Evolutionary conservation across 2,888 invertebrate species (phyloP).

Genomic region (Apoda limacodes): DNA sequence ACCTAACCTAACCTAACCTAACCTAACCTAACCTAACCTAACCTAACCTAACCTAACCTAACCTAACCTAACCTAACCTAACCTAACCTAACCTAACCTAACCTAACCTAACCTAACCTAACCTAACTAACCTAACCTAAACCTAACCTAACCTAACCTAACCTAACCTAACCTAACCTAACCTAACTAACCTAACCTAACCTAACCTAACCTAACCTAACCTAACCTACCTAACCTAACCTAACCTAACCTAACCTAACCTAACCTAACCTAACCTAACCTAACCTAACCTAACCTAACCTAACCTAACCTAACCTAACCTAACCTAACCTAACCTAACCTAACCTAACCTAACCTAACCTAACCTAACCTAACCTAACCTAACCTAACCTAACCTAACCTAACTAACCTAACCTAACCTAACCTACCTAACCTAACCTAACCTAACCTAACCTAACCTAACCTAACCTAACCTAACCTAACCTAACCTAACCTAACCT

Average conservation of each 20-base stretch:
- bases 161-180: slow-evolving; percentile 6
- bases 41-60: slow-evolving; percentile 6
- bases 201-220: slow-evolving; percentile 8
- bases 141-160: slow-evolving; percentile 5
- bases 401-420: slow-evolving; percentile 2
- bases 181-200: slow-evolving; percentile 8
- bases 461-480: slow-evolving; percentile 3
- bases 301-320: slow-evolving; percentile 11
- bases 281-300: slow-evolving; percentile 11
- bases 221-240: too few species aligned
- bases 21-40: slow-evolving; percentile 7
- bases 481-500: slow-evolving; percentile 3
- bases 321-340: slow-evolving; percentile 12
- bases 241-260: slow-evolving; percentile 9
- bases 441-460: slow-evolving; percentile 7
- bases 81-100: slow-evolving; percentile 6
- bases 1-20: slow-evolving; percentile 7
- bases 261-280: slow-evolving; percentile 12
- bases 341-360: slow-evolving; percentile 9
- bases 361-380: slow-evolving; percentile 10
- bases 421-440: too few species aligned
- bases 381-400: slow-evolving; percentile 12
- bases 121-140: too few species aligned
- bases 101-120: slow-evolving; percentile 7
- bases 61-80: slow-evolving; percentile 7